Percentiles rank a stretch among this genome's conserved stretches.
Conservation (phyloP, 2,888 invertebrate species). For the Pinctada fucata region DNA sequence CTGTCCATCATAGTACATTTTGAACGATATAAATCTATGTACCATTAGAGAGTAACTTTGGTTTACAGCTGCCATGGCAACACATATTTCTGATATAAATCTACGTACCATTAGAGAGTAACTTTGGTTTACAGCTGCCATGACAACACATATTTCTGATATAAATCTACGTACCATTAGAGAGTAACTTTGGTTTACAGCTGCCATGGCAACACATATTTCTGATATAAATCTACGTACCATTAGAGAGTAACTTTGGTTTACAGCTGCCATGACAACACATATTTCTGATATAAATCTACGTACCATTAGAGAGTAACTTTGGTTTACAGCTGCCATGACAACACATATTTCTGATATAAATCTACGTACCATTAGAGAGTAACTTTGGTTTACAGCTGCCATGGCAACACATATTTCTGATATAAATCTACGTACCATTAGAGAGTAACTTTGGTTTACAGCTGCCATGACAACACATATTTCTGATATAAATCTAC, state of each 20-base stretch:
- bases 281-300: conserved; percentile 68
- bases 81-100: conserved; percentile 71
- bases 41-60: conserved; percentile 74
- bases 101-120: conserved; percentile 71
- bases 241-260: conserved; percentile 72
- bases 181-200: conserved; percentile 73
- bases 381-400: conserved; percentile 73
- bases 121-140: conserved; percentile 71
- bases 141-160: conserved; percentile 74
- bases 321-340: conserved; percentile 73
- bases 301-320: conserved; percentile 71
- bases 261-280: conserved; percentile 74
- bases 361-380: conserved; percentile 66
- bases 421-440: conserved; percentile 65
- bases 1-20: too few relatives aligned
- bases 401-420: conserved; percentile 74
- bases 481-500: conserved; percentile 65
- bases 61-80: conserved; percentile 73
- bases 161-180: conserved; percentile 67
- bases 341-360: conserved; percentile 73
- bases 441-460: conserved; percentile 73
- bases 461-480: conserved; percentile 73
- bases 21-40: conserved; percentile 19
- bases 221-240: conserved; percentile 64
- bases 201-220: conserved; percentile 73